Evolutionary conservation across 1,140 invertebrate species (phyloP), one percentile per base, ranked within the genome.

Genomic region (Himalopsyche phryganea): DNA sequence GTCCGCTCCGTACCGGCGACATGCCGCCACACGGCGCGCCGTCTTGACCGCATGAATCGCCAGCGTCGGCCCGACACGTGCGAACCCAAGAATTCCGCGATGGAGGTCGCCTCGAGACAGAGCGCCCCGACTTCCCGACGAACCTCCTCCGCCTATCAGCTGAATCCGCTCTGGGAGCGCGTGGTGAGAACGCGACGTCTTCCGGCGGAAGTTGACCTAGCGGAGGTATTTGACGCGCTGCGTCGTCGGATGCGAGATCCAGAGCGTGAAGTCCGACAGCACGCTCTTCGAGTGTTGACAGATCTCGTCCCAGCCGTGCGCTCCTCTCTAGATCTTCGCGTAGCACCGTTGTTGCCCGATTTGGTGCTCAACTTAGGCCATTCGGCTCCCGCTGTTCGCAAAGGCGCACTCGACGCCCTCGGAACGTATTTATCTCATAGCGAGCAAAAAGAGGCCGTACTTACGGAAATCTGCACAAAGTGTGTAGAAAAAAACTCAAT

Each of bases 191-290:
- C 80, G 47, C 76, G 78, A 33, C 75, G 79, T 32, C 66, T 84
- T 13, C 83, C 82, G 36, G 80, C 81, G 13, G 82, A 84, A 50
- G 76, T 87, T 14, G 83, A 89, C 67, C 79, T 83, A 0, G 70
- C 72, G 38, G 72, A 80, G 42, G 80, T 89, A 41, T 90, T 89
- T 66, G 66, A 78, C 9, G 86, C 87, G 54, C 83, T 91, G 63
- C 77, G 81, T 17, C 82, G 85, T 42, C 79, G 88, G 33, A 75
- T 91, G n/a, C 79, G 81, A 33, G 85, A 89, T 71, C 87, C 87
- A 0, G 89, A 91, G 71, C 88, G 87, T 84, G 86, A 90, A 70
- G 88, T 91, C 13, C 80, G 89, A 2, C 85, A 90, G 41, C 88
- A 91, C 67, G 88, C 88, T 14, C 71, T 90, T 1, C 72, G 88